Percentiles rank a stretch among this genome's conserved stretches.
Evolutionary conservation across 2,888 invertebrate species (phyloP).

Genomic region (Caenorhabditis sulstoni): DNA sequence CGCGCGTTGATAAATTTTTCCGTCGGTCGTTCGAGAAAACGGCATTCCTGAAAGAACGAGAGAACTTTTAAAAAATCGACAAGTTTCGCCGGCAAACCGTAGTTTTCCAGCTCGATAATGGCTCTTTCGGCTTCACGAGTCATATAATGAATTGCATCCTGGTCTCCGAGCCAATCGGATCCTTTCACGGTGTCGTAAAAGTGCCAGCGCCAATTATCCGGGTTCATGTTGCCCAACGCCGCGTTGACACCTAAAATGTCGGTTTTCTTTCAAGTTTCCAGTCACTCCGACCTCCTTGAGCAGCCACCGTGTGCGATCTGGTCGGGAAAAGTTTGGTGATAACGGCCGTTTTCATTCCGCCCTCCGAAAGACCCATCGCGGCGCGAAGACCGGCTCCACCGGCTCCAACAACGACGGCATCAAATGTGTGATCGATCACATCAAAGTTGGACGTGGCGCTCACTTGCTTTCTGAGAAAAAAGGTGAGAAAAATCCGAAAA

Average conservation of each 20-base stretch:
- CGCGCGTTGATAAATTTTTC: slow-evolving; percentile 97
- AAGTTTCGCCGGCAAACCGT: slow-evolving; percentile 81
- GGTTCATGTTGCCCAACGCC: slow-evolving; percentile 94
- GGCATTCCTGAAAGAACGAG: slow-evolving; percentile 73
- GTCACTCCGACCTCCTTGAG: slow-evolving; percentile 87
- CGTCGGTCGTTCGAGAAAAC: slow-evolving; percentile 95
- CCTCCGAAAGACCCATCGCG: slow-evolving; percentile 95
- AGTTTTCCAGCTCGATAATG: slow-evolving; percentile 83
- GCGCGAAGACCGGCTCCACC: slow-evolving; percentile 96
- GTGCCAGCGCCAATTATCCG: slow-evolving; percentile 96
- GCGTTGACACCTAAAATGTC: slow-evolving; percentile 89
- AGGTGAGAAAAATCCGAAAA: neutral
- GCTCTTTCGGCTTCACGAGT: slow-evolving; percentile 85
- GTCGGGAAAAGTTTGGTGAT: slow-evolving; percentile 98
- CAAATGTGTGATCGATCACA: slow-evolving; percentile 94
- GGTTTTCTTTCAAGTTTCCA: too few relatives aligned
- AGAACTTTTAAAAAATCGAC: neutral
- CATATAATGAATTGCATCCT: slow-evolving; percentile 99
- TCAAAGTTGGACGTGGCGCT: slow-evolving; percentile 39
- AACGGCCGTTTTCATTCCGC: slow-evolving; percentile 97
- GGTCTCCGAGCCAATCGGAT: slow-evolving; percentile 97
- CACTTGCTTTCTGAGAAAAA: slow-evolving; percentile 39
- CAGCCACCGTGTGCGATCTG: slow-evolving; percentile 95
- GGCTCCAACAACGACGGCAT: slow-evolving; percentile 97
- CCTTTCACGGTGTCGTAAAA: slow-evolving; percentile 86